These are phyloP conservation scores for Eulithis prunata DNA, from an alignment of 2,888 invertebrate species.

Conservation along the genomic window DNA sequence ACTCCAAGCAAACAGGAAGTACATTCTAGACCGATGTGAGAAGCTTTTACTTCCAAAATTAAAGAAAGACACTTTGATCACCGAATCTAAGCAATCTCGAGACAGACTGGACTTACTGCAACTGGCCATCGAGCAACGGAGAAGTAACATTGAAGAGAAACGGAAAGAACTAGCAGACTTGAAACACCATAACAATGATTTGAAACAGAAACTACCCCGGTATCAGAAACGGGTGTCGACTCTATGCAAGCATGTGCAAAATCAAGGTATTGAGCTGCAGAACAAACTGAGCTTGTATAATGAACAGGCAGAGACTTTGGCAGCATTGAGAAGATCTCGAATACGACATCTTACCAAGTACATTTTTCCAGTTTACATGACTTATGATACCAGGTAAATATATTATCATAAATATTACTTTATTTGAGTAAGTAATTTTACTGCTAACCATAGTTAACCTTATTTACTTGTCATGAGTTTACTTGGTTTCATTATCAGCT, in stretches of 20 bases:
- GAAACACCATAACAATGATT: conserved; percentile 65
- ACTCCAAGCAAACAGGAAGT: conserved; percentile 83
- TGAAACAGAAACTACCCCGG: conserved; percentile 68
- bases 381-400: conserved; percentile 70
- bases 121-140: conserved; percentile 75
- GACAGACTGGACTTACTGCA: conserved; percentile 72
- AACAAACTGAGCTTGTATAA: conserved; percentile 60
- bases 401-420: neutral
- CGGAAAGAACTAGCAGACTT: conserved; percentile 59
- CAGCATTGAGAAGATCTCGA: conserved; percentile 68
- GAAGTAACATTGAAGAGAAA: conserved; percentile 64
- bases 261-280: conserved; percentile 65
- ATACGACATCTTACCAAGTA: conserved; percentile 76
- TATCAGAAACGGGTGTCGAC: conserved; percentile 74
- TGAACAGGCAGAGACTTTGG: conserved; percentile 62
- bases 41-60: conserved; percentile 66
- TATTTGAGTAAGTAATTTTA: neutral
- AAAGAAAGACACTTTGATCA: conserved; percentile 69
- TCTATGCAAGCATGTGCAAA: conserved; percentile 65
- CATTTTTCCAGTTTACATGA: conserved; percentile 80
- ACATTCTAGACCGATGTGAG: conserved; percentile 83
- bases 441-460: neutral
- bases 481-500: conserved; percentile 4
- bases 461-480: neutral
- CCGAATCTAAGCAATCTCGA: conserved; percentile 72